Evolutionary conservation across 2,113 vertebrate genomes (phyloP).

Genomic region (Crotophaga sulcirostris): DNA sequence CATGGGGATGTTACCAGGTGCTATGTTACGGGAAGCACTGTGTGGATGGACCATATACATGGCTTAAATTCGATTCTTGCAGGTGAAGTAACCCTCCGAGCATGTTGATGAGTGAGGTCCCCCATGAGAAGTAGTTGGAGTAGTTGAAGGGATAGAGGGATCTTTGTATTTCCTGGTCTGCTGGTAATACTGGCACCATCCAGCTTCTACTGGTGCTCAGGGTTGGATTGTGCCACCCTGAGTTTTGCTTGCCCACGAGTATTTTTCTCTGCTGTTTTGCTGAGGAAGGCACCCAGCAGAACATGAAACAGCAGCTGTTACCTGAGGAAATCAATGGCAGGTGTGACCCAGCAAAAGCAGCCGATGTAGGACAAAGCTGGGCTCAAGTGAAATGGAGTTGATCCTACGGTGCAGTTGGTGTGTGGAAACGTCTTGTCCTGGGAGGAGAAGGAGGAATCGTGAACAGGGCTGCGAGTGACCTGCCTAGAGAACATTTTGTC

Average conservation of each 20-base stretch:
- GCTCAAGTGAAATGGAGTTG: not conserved
- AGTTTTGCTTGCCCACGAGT: not conserved
- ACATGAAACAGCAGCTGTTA: conserved; percentile 45
- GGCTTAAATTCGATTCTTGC: not conserved
- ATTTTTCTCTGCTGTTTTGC: not conserved
- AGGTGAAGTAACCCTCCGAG: not conserved
- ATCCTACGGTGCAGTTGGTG: not conserved
- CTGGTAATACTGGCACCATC: not conserved
- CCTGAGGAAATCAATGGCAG: conserved; percentile 52
- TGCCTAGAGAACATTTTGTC: conserved; percentile 3
- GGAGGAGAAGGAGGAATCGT: not conserved
- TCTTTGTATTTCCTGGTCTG: not conserved
- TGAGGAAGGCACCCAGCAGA: not conserved
- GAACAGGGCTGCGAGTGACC: fast-evolving
- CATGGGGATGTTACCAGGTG: no score
- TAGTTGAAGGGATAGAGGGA: not conserved
- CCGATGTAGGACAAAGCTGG: conserved; percentile 51
- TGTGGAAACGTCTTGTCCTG: not conserved
- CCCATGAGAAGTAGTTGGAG: not conserved
- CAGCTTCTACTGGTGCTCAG: not conserved
- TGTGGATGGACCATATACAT: not conserved
- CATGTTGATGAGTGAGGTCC: not conserved
- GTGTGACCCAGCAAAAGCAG: conserved; percentile 61
- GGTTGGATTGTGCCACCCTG: not conserved
- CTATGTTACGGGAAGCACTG: not conserved